Base-by-base conservation (phyloP, 2,113 vertebrate species). In the Meleagris gallopavo region DNA sequence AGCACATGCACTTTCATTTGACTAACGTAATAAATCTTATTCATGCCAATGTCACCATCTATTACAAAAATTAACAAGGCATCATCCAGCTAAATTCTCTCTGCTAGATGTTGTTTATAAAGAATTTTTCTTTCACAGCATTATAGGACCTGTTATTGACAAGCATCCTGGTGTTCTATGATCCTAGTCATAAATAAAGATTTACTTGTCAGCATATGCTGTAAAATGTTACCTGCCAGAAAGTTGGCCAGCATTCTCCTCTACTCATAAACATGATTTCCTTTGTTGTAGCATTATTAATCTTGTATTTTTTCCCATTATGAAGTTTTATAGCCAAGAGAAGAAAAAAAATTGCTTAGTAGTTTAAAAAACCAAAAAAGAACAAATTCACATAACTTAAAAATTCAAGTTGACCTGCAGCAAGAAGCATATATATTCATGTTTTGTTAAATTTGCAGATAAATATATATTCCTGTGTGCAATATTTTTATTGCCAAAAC, bases 61-160 rank as follows among this genome's bases (percentile, higher is more conserved):
- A 85, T 96, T 96, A 95, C 72, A 83, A 85, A 96, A 96, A 96
- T 95, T 92, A 96, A 96, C 94, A 95, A 94, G 85, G 71, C 90
- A 92, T 89, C 96, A 89, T 77, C 54, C 73, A 46, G 83, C 77
- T 84, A 92, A 96, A 92, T 18, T 43, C 78, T 91, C 34, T 73
- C 54, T 79, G 64, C 45, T 34, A 54, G 78, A 80, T 72, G 77
- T 79, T 94, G 62, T 67, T 94, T 88, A 83, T 43, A 32, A 89
- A 71, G 8, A 43, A 43, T 72, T 84, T 78, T 83, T 67, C 64
- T 94, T 89, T 69, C 48, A 45, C 20, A 34, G 46, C 8, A 5
- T 74, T 83, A n/a, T 32, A 88, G 38, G 71, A 64, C 19, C 6
- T 32, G 58, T 74, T 75, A 94, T 85, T 95, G 74, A 85, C 1